A percentile compares a stretch with the other conserved stretches of the same genome.
Evolutionary conservation across 2,797 vertebrate genomes (phyloP).

Genomic region (Betta splendens): DNA sequence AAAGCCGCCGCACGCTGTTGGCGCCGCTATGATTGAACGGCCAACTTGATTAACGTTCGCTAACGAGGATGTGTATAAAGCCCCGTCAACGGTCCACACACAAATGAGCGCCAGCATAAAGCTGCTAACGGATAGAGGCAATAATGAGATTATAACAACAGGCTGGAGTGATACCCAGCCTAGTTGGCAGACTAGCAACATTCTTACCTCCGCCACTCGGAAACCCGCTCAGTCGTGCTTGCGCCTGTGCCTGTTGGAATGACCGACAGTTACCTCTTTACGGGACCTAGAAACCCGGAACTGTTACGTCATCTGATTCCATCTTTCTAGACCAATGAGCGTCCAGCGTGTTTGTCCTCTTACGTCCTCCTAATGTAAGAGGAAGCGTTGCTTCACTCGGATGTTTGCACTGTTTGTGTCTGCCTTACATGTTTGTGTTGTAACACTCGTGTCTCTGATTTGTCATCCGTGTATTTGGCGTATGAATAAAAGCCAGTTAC

Average conservation of each 20-base stretch:
- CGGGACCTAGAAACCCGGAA: constrained; percentile 70
- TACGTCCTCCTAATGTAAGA: constrained; percentile 30
- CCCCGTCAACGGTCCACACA: background rate
- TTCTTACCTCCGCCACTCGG: constrained; percentile 65
- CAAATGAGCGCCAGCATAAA: constrained; percentile 12
- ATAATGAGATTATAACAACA: constrained; percentile 35
- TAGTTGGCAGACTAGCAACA: constrained; percentile 11
- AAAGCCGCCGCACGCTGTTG: constrained; percentile 35
- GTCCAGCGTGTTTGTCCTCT: background rate
- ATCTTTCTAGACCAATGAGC: constrained; percentile 81
- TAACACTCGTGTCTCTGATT: background rate
- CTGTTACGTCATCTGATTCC: constrained; percentile 84
- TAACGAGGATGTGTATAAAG: constrained; percentile 14
- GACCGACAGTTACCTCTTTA: constrained; percentile 85
- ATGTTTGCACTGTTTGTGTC: background rate
- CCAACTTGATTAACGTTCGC: constrained; percentile 32
- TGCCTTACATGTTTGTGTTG: background rate
- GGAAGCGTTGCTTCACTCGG: background rate
- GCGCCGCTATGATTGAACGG: constrained; percentile 4
- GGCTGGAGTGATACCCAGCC: constrained; percentile 37
- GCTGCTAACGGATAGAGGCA: constrained; percentile 30
- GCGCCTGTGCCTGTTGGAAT: constrained; percentile 34
- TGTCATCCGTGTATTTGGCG: background rate
- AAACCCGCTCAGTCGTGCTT: constrained; percentile 1
- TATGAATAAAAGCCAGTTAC: no score